Base-by-base conservation (phyloP, 2,888 invertebrate genomes). In the Nomada lathburiana region DNA sequence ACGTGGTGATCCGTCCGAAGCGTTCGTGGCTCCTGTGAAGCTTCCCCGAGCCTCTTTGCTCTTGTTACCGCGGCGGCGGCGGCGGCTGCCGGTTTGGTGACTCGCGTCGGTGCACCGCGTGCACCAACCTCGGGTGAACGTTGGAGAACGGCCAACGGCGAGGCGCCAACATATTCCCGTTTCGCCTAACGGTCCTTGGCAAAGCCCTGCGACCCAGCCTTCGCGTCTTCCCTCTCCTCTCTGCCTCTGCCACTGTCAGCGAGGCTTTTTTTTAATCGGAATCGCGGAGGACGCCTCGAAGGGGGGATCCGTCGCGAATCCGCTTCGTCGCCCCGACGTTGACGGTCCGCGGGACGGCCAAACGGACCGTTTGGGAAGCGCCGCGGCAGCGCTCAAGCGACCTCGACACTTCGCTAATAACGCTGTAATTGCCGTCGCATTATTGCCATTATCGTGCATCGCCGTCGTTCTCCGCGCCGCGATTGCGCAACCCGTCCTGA, bases 161-260 rank as follows among this genome's bases (percentile, higher is more conserved):
- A 90, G 91, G 90, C 90, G 90, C 90, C 90, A 90, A 90, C 90
- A 84, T 88, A 90, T 84, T 90, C 90, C 84, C 87, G 87, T 87
- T 87, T 82, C 50, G 44, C 67, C 82, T 88, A 89, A 89, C 88
- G 90, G 87, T 89, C 81, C 88, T 89, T 89, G 85, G 85, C 85
- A 74, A 80, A 81, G 73, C 50, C 16, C 71, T 77, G 73, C 79
- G 70, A 62, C 59, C 36, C 57, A 52, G 44, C 82, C n/a, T 75
- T 65, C 67, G 52, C 44, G 2, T 64, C 73, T n/a, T 68, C 20
- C 42, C 47, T 52, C 52, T 29, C 44, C 59, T 62, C 68, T 2
- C 26, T 26, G 26, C 26, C 2, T 26, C 26, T 60, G 20, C 57
- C 53, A 2, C n/a, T 20, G 53, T 2, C 53, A 9, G 53, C 36